A percentile compares a stretch with the other conserved stretches of the same genome.
Conservation (phyloP, 92 coral and sea anemone species). For the Blastomussa wellsi region DNA sequence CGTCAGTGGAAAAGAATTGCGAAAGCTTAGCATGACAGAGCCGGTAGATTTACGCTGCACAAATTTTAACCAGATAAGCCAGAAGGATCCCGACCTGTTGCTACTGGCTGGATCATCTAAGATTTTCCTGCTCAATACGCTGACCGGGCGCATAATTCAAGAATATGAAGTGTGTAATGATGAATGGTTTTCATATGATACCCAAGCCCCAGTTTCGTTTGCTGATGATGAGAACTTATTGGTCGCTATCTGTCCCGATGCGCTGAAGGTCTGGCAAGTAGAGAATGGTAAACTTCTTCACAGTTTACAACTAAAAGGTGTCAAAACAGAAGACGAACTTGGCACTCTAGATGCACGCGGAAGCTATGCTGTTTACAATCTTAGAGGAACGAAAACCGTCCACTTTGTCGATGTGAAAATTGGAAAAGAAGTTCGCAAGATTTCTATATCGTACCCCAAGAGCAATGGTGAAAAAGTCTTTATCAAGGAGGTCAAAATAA, state of each 20-base stretch:
- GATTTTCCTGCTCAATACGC: constrained; percentile 76
- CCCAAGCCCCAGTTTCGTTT: constrained; percentile 69
- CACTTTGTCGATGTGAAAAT: constrained; percentile 70
- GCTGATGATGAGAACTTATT: constrained; percentile 80
- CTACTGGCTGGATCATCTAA: constrained; percentile 81
- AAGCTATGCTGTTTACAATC: constrained; percentile 66
- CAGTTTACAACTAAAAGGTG: constrained; percentile 69
- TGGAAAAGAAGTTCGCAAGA: constrained; percentile 76
- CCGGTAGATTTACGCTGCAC: constrained; percentile 63
- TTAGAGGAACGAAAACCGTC: constrained; percentile 61
- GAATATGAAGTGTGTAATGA: constrained; percentile 73
- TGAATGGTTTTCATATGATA: constrained; percentile 71
- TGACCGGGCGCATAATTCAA: constrained; percentile 78
- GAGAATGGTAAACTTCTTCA: constrained; percentile 69
- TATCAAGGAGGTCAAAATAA: constrained; percentile 72
- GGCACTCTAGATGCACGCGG: constrained; percentile 81
- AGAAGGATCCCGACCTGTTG: constrained; percentile 53
- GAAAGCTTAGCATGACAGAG: constrained; percentile 78
- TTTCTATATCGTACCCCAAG: constrained; percentile 56
- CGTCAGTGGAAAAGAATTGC: constrained; percentile 71
- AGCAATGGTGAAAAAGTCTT: constrained; percentile 34
- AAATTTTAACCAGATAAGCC: constrained; percentile 68
- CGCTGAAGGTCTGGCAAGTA: constrained; percentile 79
- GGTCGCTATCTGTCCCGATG: constrained; percentile 74
- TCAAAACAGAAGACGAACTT: constrained; percentile 64